phyloP scores from a whole-genome alignment of 2,888 invertebrate species.

The Frankliniella intonsa region DNA sequence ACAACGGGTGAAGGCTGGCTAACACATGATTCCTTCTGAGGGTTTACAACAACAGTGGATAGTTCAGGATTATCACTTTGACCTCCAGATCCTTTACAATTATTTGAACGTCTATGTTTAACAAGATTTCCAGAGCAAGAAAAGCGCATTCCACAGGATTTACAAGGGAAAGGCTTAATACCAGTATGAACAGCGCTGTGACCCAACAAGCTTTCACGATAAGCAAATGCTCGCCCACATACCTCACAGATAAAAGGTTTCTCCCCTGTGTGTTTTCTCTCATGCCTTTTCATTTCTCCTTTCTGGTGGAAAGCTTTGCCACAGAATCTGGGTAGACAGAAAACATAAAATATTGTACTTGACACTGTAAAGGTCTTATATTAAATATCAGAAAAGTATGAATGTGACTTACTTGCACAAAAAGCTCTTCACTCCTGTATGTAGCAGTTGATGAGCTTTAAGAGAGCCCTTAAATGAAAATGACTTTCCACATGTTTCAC shows the following conservation, averaged over 20 bases:
- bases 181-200: constrained; percentile 50
- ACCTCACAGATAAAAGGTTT: constrained; percentile 4
- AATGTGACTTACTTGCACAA: background rate
- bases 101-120: constrained; percentile 32
- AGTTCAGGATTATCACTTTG: no score
- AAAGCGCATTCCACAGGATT: constrained; percentile 49
- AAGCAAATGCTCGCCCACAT: constrained; percentile 44
- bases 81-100: background rate
- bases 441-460: constrained; percentile 3
- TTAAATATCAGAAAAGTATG: no score
- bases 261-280: constrained; percentile 39
- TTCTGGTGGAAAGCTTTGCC: constrained; percentile 45
- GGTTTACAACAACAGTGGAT: no score
- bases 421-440: background rate
- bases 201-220: constrained; percentile 49
- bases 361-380: background rate
- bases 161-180: constrained; percentile 50
- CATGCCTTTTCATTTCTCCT: constrained; percentile 46
- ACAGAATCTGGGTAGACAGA: constrained; percentile 41
- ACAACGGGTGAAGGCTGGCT: background rate
- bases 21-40: no score
- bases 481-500: constrained; percentile 14
- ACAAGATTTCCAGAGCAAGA: constrained; percentile 43
- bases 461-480: constrained; percentile 8
- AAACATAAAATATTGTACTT: background rate